Base-by-base conservation (phyloP, 2,113 vertebrate genomes). In the Struthio camelus region DNA sequence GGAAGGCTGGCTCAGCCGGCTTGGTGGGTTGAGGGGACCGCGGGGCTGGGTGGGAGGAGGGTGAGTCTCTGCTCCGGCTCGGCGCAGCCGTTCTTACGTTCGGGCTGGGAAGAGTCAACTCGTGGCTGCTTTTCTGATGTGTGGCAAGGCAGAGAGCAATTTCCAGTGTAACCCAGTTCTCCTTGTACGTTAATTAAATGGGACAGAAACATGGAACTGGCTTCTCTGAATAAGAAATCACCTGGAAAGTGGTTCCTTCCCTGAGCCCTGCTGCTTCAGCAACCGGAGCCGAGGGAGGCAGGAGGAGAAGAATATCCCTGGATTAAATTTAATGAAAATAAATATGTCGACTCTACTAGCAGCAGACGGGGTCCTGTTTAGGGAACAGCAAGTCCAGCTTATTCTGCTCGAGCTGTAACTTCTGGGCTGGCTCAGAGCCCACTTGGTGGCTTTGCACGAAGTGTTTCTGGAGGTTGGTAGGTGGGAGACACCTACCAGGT, bases 311-410 rank as follows among this genome's bases (percentile, higher is more conserved):
- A 90, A 28, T 3, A 82, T 32, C 84, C 75, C 40, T 34, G 94
- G 75, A 86, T 91, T 85, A 80, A 86, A 71, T 51, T 2, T 95
- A 96, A 97, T 96, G 93, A 96, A 96, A 96, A 97, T 80, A 96
- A 95, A 97, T 97, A 13, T 24, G 62, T 90, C 66, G 16, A 73
- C 70, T 65, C 65, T 38, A 67, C 13, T 3, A 69, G 92, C 77
- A 80, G 92, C 94, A 96, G 85, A 19, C 51, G 17, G 75, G 72
- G 50, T 80, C 65, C 19, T 0, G 16, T n/a, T 46, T 1, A 38
- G 89, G 81, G 89, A 93, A 3, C 84, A 67, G 81, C 75, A 1
- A 89, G 81, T 40, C 91, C 75, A 10, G 82, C 75, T 88, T 56
- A 1, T 85, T 95, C 90, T 72, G 53, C 44, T 12, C 86, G 75